phyloP scores from a whole-genome alignment of 2,113 vertebrate species.

The Gavia stellata region DNA sequence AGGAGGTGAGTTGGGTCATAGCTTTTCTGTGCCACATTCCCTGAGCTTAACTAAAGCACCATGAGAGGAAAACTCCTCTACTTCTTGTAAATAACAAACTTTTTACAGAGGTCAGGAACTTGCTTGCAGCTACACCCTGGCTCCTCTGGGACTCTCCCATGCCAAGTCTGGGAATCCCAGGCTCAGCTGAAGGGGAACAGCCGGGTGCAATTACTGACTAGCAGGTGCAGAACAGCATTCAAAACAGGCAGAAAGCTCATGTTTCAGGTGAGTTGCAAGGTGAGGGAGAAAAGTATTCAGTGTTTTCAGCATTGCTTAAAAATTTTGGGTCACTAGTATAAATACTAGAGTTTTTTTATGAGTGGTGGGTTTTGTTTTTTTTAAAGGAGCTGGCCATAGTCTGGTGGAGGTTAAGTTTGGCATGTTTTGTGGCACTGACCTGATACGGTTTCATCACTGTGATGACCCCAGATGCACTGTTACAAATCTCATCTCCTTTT shows the following conservation, averaged over 20 bases:
- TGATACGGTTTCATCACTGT: not conserved
- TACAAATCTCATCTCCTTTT: not conserved
- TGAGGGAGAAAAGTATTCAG: not conserved
- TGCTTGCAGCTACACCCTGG: not conserved
- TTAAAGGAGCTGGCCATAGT: not conserved
- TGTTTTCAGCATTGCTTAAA: not conserved
- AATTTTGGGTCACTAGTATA: rapidly evolving
- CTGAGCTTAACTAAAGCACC: not conserved
- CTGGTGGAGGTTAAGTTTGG: not conserved
- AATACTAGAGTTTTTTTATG: not conserved
- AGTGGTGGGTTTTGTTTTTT: not conserved
- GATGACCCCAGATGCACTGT: not conserved
- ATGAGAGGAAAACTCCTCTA: not conserved
- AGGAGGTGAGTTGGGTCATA: not conserved
- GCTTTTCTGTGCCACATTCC: not conserved
- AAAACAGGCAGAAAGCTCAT: not conserved
- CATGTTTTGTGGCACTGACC: not conserved
- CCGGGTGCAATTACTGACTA: not conserved
- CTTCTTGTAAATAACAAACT: not conserved
- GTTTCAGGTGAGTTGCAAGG: not conserved
- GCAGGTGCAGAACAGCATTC: not conserved
- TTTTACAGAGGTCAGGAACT: not conserved
- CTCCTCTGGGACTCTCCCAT: not conserved
- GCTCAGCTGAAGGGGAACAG: not conserved
- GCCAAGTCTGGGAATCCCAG: not conserved